Conservation (phyloP, 2,113 vertebrate genomes). For the Prietella phreatophila region DNA sequence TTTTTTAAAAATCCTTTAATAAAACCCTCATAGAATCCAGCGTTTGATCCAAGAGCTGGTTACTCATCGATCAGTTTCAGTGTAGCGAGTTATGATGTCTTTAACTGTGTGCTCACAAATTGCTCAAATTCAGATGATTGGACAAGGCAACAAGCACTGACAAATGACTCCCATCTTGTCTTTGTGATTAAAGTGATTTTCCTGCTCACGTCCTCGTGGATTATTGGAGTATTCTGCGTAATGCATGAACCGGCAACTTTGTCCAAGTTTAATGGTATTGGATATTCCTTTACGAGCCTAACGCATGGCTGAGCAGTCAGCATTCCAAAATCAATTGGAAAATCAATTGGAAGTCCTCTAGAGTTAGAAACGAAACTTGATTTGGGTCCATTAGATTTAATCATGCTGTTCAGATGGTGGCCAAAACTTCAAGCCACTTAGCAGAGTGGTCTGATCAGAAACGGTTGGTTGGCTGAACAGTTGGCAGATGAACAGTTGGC, state of each 20-base stretch:
- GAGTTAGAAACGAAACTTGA: not conserved
- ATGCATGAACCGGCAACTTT: not conserved
- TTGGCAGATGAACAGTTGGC: not conserved
- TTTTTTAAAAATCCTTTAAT: not conserved
- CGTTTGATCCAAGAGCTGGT: not conserved
- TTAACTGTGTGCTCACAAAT: slow-evolving; percentile 11
- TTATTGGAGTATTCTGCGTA: not conserved
- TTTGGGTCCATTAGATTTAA: not conserved
- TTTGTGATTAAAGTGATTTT: slow-evolving; percentile 19
- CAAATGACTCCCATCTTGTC: not conserved
- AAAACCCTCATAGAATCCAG: no score
- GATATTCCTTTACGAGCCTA: not conserved
- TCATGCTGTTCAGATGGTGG: not conserved
- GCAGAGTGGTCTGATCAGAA: not conserved
- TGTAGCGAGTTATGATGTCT: slow-evolving; percentile 21
- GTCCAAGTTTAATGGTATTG: slow-evolving; percentile 14
- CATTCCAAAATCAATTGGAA: slow-evolving; percentile 10
- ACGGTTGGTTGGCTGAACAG: not conserved
- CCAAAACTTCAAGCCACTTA: not conserved
- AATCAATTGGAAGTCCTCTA: slow-evolving; percentile 22
- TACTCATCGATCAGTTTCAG: slow-evolving; percentile 29
- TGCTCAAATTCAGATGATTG: slow-evolving; percentile 33
- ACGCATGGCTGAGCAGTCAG: not conserved
- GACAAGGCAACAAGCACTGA: not conserved
- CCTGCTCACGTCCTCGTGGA: not conserved